Conservation (phyloP, 2,888 invertebrate species). For the Harpalus rubripes region DNA sequence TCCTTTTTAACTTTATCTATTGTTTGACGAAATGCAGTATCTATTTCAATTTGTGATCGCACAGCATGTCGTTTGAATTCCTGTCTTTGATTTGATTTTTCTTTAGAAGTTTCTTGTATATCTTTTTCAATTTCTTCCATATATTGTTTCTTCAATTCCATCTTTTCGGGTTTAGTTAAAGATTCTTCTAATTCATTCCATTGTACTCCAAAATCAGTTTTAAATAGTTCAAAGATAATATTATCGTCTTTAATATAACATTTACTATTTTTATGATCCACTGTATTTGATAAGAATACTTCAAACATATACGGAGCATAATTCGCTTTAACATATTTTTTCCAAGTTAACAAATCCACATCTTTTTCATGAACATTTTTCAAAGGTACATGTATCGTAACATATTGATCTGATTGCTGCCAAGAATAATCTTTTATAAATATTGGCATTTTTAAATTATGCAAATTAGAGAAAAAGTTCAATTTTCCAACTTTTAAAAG, state of each 20-base stretch:
- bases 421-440: conserved; percentile 87
- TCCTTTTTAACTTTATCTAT: conserved; percentile 83
- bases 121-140: conserved; percentile 80
- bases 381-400: conserved; percentile 84
- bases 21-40: conserved; percentile 80
- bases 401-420: conserved; percentile 83
- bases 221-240: conserved; percentile 84
- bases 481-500: conserved; percentile 3
- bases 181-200: conserved; percentile 82
- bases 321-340: conserved; percentile 86
- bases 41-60: conserved; percentile 81
- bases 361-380: conserved; percentile 81
- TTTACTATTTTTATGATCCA: conserved; percentile 82
- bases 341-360: conserved; percentile 85
- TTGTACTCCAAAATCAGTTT: conserved; percentile 77
- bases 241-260: conserved; percentile 83
- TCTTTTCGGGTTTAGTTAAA: conserved; percentile 80
- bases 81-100: conserved; percentile 78
- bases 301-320: conserved; percentile 88
- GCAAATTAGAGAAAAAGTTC: conserved; percentile 19
- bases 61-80: conserved; percentile 81
- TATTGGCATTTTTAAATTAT: conserved; percentile 81
- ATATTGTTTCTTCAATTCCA: conserved; percentile 80
- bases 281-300: conserved; percentile 82
- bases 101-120: conserved; percentile 80